Evolutionary conservation across 2,888 invertebrate species (phyloP), one percentile per base, ranked within the genome.

Genomic region (Drosophila macrospina): DNA sequence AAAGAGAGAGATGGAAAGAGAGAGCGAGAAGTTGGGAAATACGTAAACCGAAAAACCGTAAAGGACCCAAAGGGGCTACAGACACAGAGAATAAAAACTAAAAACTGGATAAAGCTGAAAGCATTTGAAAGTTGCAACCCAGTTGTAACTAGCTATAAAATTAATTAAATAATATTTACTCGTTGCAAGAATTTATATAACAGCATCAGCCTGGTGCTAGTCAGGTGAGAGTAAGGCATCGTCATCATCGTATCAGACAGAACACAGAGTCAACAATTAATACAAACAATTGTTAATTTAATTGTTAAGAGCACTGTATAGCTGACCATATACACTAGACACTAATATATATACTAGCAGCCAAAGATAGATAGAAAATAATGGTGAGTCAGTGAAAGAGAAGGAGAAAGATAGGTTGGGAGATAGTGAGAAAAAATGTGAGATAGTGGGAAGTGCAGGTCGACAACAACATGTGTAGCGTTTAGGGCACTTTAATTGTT

Each of bases 121-220:
- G 56, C 52, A 61, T 42, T 72, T 62, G 20, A 64, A 62, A 62
- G 44, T 69, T 45, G 5, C 39, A 45, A 59, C 47, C 37, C 28
- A 63, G 44, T 44, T 52, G 34, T 37, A 30, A 52, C 30, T 36
- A 47, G 59, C 39, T 48, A 8, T 11, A 63, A 78, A 86, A 86
- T 85, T 71, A 88, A 88, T 88, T 86, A 74, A 80, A 76, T 71
- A 71, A 84, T 80, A 84, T 88, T 86, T 86, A 83, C 80, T 59
- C 60, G 76, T 63, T 63, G 60, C 59, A 37, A 48, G 59, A 78
- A 85, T 85, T 76, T 87, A 82, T 82, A 76, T 66, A 63, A 59
- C 51, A 61, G 39, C 52, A 42, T 34, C 34, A 34, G 34, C n/a
- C 16, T 20, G 13, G 20, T 39, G 39, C 26, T 42, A 36, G 16